These are phyloP conservation scores for Calliopsis andreniformis DNA, from an alignment of 1,140 invertebrate genomes.

Conservation along the genomic window DNA sequence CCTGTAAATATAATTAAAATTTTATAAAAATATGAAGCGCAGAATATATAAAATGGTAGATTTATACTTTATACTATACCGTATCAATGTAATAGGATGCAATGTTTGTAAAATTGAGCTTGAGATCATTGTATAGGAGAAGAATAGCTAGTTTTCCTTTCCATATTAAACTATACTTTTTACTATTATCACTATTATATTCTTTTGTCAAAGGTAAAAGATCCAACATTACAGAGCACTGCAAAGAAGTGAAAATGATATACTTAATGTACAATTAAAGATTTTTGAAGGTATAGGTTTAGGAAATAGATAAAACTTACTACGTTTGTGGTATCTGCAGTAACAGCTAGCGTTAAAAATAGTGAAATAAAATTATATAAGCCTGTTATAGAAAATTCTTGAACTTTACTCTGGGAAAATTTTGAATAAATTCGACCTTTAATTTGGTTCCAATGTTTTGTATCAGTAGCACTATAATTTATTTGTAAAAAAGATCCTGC, in stretches of 20 bases:
- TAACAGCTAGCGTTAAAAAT: constrained; percentile 79
- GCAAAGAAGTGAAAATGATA: constrained; percentile 41
- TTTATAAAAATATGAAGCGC: not conserved
- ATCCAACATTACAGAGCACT: constrained; percentile 75
- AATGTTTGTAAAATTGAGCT: constrained; percentile 65
- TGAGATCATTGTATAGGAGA: constrained; percentile 73
- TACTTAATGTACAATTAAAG: not conserved
- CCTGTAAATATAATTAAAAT: constrained; percentile 54
- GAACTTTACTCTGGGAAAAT: constrained; percentile 78
- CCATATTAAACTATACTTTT: constrained; percentile 71
- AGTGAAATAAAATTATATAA: constrained; percentile 80
- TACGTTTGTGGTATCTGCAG: constrained; percentile 77
- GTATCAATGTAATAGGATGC: constrained; percentile 61
- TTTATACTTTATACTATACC: constrained; percentile 49
- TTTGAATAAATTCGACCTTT: constrained; percentile 81
- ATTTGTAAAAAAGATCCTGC: constrained; percentile 75
- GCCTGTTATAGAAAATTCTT: constrained; percentile 76
- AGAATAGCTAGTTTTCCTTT: constrained; percentile 77
- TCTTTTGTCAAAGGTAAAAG: constrained; percentile 70
- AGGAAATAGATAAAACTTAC: constrained; percentile 66
- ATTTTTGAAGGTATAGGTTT: constrained; percentile 11
- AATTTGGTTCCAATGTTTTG: constrained; percentile 80
- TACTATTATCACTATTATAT: constrained; percentile 60
- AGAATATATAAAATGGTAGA: not conserved
- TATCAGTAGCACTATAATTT: constrained; percentile 66